Conservation (phyloP, 2,797 vertebrate species). For the Sylvia borin region DNA sequence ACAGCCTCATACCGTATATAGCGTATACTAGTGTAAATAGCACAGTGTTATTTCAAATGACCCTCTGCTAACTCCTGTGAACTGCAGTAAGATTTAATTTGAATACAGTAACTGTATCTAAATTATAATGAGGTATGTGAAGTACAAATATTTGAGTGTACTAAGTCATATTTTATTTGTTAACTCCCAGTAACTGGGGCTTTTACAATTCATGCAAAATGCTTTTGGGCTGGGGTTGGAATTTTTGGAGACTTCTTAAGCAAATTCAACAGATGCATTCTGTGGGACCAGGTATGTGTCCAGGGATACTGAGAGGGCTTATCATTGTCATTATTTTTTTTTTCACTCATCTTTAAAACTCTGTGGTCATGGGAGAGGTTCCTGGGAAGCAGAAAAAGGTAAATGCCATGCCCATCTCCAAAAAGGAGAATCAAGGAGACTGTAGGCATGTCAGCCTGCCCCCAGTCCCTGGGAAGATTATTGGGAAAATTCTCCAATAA, state of each 20-base stretch:
- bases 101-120: not conserved
- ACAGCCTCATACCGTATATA: not conserved
- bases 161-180: not conserved
- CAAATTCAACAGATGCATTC: not conserved
- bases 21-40: not conserved
- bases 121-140: not conserved
- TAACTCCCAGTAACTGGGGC: not conserved
- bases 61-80: not conserved
- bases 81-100: not conserved
- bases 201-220: not conserved
- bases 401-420: not conserved
- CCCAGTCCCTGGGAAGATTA: not conserved
- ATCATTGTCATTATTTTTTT: not conserved
- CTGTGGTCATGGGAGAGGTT: not conserved
- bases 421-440: rapidly evolving
- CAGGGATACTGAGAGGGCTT: not conserved
- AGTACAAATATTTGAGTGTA: not conserved
- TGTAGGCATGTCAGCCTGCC: not conserved
- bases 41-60: not conserved
- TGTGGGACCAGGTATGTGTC: not conserved
- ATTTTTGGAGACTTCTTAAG: not conserved
- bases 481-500: not conserved
- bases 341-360: not conserved
- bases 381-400: not conserved
- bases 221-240: not conserved